Base-by-base conservation (phyloP, 37 sponge, comb jelly and placozoan species). In the Beroe forskalii region DNA sequence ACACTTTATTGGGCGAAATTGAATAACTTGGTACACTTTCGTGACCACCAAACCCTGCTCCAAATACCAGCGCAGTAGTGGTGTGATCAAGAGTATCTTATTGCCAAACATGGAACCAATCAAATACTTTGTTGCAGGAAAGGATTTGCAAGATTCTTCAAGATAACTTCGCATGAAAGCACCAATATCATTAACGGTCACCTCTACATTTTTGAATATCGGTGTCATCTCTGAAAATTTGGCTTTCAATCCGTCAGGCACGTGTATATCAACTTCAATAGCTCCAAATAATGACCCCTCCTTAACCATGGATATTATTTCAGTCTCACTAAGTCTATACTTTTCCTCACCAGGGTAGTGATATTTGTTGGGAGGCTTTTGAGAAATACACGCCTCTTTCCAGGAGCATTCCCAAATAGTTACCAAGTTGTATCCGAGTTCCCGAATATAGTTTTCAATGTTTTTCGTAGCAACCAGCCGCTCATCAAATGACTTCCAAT, bases 11-110 rank as follows among this genome's bases (percentile, higher is more conserved):
- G 75, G 75, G 6, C 33, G 4, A 32, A 72, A 72, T 72, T 72
- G 39, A 20, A 72, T 72, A 4, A 72, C 39, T 72, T 72, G 75
- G 33, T 72, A 30, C 9, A 72, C 39, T 33, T 33, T 72, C 1
- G 75, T 72, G 12, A 72, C 20, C 6, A 38, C 75, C 23, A 72
- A 39, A 4, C 75, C 75, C 22, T 72, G 75, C 2, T 72, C 22
- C 39, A 72, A 8, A 36, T 72, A 72, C 75, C 75, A 72, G 38
- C 8, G 2, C 19, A 72, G 4, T 32, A 72, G 30, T 20, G 75
- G 75, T 33, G 75, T 72, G 75, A 72, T 72, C 6, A 72, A 8
- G 3, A 72, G 75, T 17, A 72, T 72, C 39, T 72, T 72, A 32
- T 38, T 33, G 3, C 75, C 75, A 36, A 72, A 72, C 75, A 72